phyloP scores from a whole-genome alignment of 2,113 vertebrate genomes.

The Passerina amoena region DNA sequence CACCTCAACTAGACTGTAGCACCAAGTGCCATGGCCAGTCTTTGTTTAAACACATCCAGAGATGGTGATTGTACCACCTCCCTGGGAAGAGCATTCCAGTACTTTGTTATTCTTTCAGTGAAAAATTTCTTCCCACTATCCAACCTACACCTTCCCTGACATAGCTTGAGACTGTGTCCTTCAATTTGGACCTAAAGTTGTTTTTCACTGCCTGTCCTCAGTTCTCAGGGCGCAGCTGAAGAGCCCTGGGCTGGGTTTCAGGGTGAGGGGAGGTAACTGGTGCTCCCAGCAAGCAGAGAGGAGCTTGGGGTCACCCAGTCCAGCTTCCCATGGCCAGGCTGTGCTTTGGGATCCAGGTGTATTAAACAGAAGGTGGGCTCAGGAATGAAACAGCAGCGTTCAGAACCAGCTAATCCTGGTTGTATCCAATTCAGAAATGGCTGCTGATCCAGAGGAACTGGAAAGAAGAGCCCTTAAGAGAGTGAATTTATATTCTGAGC shows the following conservation, averaged over 20 bases:
- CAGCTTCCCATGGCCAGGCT: rapidly evolving
- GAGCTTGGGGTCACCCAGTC: background rate
- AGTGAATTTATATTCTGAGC: constrained; percentile 55
- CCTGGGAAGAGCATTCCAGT: too few relatives aligned
- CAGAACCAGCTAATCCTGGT: background rate
- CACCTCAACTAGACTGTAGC: too few relatives aligned
- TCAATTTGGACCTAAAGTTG: background rate
- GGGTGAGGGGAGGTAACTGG: too few relatives aligned
- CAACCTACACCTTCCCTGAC: too few relatives aligned
- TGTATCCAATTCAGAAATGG: background rate
- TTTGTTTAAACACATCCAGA: too few relatives aligned
- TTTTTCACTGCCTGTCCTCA: background rate
- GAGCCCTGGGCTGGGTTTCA: background rate
- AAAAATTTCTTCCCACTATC: too few relatives aligned
- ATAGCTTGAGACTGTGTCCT: background rate
- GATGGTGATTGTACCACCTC: too few relatives aligned
- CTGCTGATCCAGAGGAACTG: constrained; percentile 33
- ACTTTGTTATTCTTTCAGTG: too few relatives aligned
- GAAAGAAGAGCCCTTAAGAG: constrained; percentile 29
- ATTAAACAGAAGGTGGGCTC: background rate
- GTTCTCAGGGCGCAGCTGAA: background rate
- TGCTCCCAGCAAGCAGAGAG: background rate
- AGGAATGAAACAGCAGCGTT: background rate
- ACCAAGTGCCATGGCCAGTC: too few relatives aligned
- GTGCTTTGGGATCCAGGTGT: background rate